These are phyloP conservation scores for Cerastoderma edule DNA, from an alignment of 2,888 invertebrate genomes.

Conservation along the genomic window DNA sequence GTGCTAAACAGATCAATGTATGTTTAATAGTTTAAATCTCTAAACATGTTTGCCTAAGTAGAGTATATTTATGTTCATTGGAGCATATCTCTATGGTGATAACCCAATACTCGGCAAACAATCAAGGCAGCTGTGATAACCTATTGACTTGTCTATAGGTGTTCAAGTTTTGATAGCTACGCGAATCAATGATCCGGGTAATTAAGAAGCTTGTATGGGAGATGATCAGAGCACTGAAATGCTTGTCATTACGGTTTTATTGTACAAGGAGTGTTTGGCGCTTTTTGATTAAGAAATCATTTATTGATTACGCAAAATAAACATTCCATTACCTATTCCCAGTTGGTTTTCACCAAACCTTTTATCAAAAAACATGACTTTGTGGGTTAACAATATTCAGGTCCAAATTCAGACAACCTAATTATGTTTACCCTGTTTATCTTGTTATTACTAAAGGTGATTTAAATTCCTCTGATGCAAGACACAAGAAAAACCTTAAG, in stretches of 20 bases:
- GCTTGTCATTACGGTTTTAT: slow-evolving; percentile 15
- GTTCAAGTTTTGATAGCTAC: slow-evolving; percentile 12
- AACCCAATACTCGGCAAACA: slow-evolving; percentile 30
- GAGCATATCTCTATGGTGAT: slow-evolving; percentile 33
- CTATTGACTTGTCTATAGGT: slow-evolving; percentile 15
- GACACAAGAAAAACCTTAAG: no score
- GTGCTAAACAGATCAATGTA: no score
- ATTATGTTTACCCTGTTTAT: no score
- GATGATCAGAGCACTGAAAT: slow-evolving; percentile 30
- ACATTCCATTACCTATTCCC: no score
- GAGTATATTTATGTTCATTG: slow-evolving; percentile 14
- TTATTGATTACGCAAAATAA: no score
- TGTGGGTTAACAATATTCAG: no score
- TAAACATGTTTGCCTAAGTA: background rate
- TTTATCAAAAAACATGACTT: no score
- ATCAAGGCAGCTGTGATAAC: background rate
- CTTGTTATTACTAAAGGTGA: no score
- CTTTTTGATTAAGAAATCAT: background rate
- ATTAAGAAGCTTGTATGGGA: slow-evolving; percentile 36
- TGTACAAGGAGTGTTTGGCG: slow-evolving; percentile 11
- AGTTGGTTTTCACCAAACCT: no score
- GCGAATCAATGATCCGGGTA: slow-evolving; percentile 29
- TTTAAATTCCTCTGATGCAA: no score
- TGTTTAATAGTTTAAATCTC: background rate
- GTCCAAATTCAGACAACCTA: no score